Percentiles rank a stretch among this genome's conserved stretches.
Conservation (phyloP, 2,113 vertebrate genomes). For the Leptosomus discolor region DNA sequence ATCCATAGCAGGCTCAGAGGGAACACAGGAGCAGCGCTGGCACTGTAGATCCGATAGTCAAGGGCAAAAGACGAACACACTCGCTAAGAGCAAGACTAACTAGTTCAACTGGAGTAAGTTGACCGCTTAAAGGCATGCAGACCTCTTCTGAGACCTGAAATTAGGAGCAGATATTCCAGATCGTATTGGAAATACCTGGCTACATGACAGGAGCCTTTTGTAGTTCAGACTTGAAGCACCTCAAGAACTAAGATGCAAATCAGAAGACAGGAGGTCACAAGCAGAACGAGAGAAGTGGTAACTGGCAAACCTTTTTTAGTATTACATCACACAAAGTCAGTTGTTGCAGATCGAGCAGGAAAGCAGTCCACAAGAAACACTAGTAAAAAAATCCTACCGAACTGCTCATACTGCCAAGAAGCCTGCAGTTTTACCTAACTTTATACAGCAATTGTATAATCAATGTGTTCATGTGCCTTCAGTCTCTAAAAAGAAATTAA, state of each 20-base stretch:
- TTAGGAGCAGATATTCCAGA: neutral
- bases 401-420: neutral
- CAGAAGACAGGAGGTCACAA: neutral
- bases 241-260: neutral
- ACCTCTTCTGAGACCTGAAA: neutral
- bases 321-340: neutral
- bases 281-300: neutral
- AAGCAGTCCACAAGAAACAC: neutral
- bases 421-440: neutral
- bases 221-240: neutral
- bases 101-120: neutral
- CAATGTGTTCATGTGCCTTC: neutral
- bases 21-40: fast-evolving
- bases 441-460: neutral
- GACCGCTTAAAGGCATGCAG: neutral
- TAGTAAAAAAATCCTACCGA: neutral
- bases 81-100: neutral
- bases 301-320: neutral
- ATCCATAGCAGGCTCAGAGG: neutral
- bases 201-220: neutral
- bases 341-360: neutral
- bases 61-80: neutral
- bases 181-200: neutral
- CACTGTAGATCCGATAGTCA: fast-evolving
- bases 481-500: neutral